A percentile compares a stretch with the other conserved stretches of the same genome.
Conservation (phyloP, 2,113 vertebrate species). For the Antigone vipio region DNA sequence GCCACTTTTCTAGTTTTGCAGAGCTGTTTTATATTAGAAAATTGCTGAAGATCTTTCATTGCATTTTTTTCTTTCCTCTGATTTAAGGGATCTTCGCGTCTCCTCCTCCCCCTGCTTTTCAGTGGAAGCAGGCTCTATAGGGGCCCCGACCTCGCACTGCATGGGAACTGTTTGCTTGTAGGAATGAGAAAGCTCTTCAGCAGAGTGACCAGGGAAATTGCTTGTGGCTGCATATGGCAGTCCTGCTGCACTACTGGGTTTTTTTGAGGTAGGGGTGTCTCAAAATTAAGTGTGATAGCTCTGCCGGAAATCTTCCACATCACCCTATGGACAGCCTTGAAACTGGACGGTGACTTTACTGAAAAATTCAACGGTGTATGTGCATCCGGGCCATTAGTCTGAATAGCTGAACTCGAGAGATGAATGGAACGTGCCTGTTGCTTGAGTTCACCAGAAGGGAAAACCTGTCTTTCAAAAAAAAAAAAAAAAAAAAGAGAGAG, state of each 20-base stretch:
- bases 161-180: not conserved
- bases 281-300: not conserved
- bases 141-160: not conserved
- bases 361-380: not conserved
- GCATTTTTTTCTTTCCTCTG: not conserved
- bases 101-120: not conserved
- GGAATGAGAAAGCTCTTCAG: not conserved
- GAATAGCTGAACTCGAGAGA: not conserved
- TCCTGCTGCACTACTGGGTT: not conserved
- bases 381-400: not conserved
- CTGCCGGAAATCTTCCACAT: not conserved
- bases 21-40: constrained; percentile 47
- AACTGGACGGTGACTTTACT: not conserved
- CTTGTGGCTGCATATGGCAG: not conserved
- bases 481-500: not conserved
- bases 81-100: not conserved
- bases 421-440: constrained; percentile 27
- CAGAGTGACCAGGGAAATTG: not conserved
- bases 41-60: constrained; percentile 4
- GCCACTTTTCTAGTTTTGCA: constrained; percentile 11
- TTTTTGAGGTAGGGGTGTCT: not conserved
- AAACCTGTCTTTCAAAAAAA: not conserved
- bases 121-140: not conserved
- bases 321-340: not conserved
- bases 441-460: constrained; percentile 20